Evolutionary conservation across 2,113 vertebrate species (phyloP), one percentile per base, ranked within the genome.

Genomic region (mouse (Mus musculus)): DNA sequence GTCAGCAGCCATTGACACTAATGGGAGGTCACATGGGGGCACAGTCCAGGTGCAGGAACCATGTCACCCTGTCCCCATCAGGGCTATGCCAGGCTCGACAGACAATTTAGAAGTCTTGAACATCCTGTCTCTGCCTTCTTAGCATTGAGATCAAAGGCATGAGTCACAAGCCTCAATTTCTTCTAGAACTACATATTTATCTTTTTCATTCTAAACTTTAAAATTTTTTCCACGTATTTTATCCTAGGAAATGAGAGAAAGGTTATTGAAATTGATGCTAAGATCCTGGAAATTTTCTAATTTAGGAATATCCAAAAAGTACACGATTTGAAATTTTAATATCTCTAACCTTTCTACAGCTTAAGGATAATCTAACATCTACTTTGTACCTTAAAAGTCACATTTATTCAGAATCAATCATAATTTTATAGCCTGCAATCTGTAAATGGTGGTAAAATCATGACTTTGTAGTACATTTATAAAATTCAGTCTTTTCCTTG

Each of bases 351-450:
- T 42, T 67, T 87, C 7, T 8, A 82, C 24, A 30, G n/a, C 87
- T 89, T 73, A 89, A 54, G 30, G 71, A 84, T 82, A 88, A 78
- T 89, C 81, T 94, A 81, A 65, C 22, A 72, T 75, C 20, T 85
- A 80, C 61, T 71, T 61, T 93, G 30, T 95, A 82, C 3, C 82
- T 12, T 49, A 87, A 97, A 76, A 81, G 26, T 4, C 17, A 73
- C 22, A 84, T 93, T 93, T 93, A 89, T 93, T 96, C 81, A 56
- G 8, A 94, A 91, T 93, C 22, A 61, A 73, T 89, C 67, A 82
- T 91, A 94, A 73, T 71, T 93, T 91, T 92, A 36, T 8, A 90
- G 59, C 10, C 0, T 89, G 59, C n/a, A 84, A 16, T 39, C 90
- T 33, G 36, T 84, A 90, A 92, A 87, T 85, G 39, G 8, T 56